Percentiles rank a stretch among this genome's conserved stretches.
Evolutionary conservation across 2,888 invertebrate genomes (phyloP).

Genomic region (Eremobia ochroleuca): DNA sequence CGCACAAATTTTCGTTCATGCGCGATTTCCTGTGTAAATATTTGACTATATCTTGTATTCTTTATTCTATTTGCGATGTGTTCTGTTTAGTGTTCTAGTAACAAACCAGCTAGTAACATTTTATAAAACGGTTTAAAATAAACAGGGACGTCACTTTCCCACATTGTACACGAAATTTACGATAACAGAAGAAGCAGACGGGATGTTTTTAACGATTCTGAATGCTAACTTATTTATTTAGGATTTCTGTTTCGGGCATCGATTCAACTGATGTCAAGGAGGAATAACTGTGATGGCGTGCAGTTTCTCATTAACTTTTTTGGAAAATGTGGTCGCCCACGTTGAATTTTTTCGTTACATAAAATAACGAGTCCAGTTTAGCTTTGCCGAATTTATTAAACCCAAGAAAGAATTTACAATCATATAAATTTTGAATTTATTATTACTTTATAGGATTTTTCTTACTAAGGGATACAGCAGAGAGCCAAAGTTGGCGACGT

Average conservation of each 20-base stretch:
- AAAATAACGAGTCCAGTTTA: constrained; percentile 24
- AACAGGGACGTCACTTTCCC: constrained; percentile 49
- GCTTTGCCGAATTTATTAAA: constrained; percentile 32
- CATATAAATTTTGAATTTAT: constrained; percentile 15
- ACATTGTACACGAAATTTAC: constrained; percentile 53
- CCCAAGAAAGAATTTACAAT: neutral
- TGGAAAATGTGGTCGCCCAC: constrained; percentile 55
- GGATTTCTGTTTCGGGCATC: constrained; percentile 50
- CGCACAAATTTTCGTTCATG: constrained; percentile 58
- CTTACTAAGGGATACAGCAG: too few species aligned
- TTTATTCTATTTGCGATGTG: constrained; percentile 50
- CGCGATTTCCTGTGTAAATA: constrained; percentile 55
- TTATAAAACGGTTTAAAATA: constrained; percentile 44
- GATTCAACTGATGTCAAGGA: constrained; percentile 37
- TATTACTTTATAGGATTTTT: neutral
- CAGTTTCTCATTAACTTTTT: constrained; percentile 59
- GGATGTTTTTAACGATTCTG: constrained; percentile 44
- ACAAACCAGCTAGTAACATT: constrained; percentile 39
- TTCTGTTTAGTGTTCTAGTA: constrained; percentile 54
- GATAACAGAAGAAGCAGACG: constrained; percentile 44
- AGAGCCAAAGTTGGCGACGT: too few species aligned
- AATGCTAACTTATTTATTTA: constrained; percentile 59
- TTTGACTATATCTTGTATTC: constrained; percentile 45
- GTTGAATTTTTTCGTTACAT: constrained; percentile 39
- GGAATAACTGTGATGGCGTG: constrained; percentile 51